Base-by-base conservation (phyloP, 1,140 invertebrate species). In the Apis dorsata region DNA sequence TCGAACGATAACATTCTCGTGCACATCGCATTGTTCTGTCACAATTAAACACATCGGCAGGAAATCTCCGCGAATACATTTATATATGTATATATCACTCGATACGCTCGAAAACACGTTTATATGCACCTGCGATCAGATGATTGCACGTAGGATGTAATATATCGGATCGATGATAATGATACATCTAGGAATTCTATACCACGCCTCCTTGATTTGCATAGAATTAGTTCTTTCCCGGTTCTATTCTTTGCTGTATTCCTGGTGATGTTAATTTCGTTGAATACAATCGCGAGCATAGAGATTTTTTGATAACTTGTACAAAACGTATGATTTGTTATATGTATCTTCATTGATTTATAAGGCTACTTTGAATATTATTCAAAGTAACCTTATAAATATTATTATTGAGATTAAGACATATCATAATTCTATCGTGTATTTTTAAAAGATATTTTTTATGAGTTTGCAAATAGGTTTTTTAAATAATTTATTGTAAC, bases 211-310 rank as follows among this genome's bases (percentile, higher is more conserved):
- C 69, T 59, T 70, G 0, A 84, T 84, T 86, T 88, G 60, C 73
- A 75, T 88, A 77, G 68, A 88, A 85, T 88, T 77, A 59, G 53
- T 81, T 55, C 10, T 44, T 88, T 78, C 68, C 79, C 57, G 66
- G 28, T 59, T 79, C n/a, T 13, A 15, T 85, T 24, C 60, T 70
- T 60, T n/a, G 3, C 59, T 55, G 51, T 59, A 60, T 60, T 74
- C 11, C 51, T 75, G 11, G 60, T 0, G 34, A 75, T n/a, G 44
- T 62, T 28, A 34, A 51, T 28, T 17, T 75, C 9, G 21, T 75
- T 65, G 51, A 74, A 75, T 75, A 66, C 51, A 81, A 74, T 75
- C 34, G 51, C 1, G n/a, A 15, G 8, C 51, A 65, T 21, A 21
- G 68, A n/a, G 34, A 17, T 13, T 51, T 70, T 69, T 70, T 15